These are phyloP conservation scores for Anoplolepis gracilipes DNA, from an alignment of 1,140 invertebrate species.

Conservation along the genomic window DNA sequence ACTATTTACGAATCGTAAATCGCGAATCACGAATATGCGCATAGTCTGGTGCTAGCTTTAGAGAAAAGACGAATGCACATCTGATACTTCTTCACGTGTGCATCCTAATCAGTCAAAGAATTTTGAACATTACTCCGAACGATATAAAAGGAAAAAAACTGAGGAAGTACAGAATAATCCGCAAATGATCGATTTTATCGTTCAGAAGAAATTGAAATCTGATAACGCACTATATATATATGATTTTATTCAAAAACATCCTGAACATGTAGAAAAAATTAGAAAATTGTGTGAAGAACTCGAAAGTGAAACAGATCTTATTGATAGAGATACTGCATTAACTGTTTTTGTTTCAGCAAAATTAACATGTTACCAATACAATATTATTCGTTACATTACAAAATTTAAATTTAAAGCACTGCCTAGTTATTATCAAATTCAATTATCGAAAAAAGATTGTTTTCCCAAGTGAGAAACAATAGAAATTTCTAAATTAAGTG, in stretches of 20 bases:
- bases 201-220: background rate
- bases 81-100: background rate
- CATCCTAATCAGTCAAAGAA: background rate
- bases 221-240: background rate
- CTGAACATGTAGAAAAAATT: background rate
- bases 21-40: no score
- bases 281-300: slow-evolving; percentile 22
- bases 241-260: slow-evolving; percentile 14
- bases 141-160: background rate
- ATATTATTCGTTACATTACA: slow-evolving; percentile 15
- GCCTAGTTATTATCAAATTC: slow-evolving; percentile 26
- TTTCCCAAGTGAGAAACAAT: background rate
- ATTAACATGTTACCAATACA: slow-evolving; percentile 1
- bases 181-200: background rate
- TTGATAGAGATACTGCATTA: slow-evolving; percentile 13
- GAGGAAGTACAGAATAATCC: background rate
- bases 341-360: slow-evolving; percentile 2
- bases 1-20: no score
- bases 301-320: background rate
- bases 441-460: slow-evolving; percentile 11
- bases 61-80: no score
- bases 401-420: background rate
- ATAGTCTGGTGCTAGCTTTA: no score
- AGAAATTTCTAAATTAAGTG: slow-evolving; percentile 1
- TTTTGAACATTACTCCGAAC: background rate